Base-by-base conservation (phyloP, 2,113 vertebrate species). In the Zosterops lateralis region DNA sequence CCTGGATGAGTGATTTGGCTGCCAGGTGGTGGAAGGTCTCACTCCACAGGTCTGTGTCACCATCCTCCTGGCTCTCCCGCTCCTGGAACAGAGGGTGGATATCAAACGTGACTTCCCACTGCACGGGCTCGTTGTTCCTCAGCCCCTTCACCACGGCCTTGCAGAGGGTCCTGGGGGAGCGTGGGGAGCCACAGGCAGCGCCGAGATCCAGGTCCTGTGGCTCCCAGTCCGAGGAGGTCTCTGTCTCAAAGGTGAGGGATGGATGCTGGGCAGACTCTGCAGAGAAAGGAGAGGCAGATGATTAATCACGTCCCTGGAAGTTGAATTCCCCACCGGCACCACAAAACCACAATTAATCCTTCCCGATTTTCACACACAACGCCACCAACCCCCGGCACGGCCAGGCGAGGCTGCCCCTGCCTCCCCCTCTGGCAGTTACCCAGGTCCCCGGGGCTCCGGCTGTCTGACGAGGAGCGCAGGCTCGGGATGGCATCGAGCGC, bases 1-100 rank as follows among this genome's bases (percentile, higher is more conserved):
- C 99, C 10, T 98, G 97, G 88, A 99, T 98, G 96, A 99, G 98
- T n/a, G 99, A 98, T 64, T 97, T 97, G 51, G 98, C 99, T 0
- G 99, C 99, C 98, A 99, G 96, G 91, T 99, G 98, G 94, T 99
- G 99, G 97, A 99, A 99, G 89, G 99, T 99, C 96, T 99, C 98
- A 0, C 97, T 98, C 99, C 99, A 99, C 62, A 98, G 95, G 76
- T 99, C 99, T 4, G 97, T 91, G 2, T 98, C 98, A 1, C 96
- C 96, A 3, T 97, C 98, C 12, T 93, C 97, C 91, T 87, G 97
- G 6, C 94, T 96, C 62, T 98, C 97, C 6, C 96, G 93, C 20
- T 98, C 98, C 28, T 65, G 97, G 88, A 99, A 97, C 38, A 98
- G 98, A 10, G 98, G 97, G 18, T 78, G 85, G 67, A 99, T 97